Evolutionary conservation across 1,140 invertebrate species (phyloP).

Genomic region (Lucilia cuprina): DNA sequence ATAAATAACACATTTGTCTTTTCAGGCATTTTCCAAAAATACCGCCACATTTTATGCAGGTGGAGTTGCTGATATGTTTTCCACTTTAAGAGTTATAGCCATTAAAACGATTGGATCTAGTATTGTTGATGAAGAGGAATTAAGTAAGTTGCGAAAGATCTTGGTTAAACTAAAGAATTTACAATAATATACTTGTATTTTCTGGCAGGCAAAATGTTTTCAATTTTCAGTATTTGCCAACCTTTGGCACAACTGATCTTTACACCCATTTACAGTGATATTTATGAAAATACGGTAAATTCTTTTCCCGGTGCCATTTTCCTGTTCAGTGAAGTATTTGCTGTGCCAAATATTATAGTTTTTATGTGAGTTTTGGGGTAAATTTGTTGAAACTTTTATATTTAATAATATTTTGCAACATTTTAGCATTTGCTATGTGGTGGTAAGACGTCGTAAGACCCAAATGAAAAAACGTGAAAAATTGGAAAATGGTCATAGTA

Average conservation of each 20-base stretch:
- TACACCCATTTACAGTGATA: slow-evolving; percentile 53
- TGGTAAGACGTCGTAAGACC: background rate
- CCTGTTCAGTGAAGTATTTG: slow-evolving; percentile 55
- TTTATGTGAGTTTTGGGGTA: slow-evolving; percentile 53
- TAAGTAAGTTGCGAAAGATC: slow-evolving; percentile 46
- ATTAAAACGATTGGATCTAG: slow-evolving; percentile 60
- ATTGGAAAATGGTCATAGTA: background rate
- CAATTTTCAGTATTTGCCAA: slow-evolving; percentile 59
- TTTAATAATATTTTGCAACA: background rate
- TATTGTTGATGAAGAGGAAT: slow-evolving; percentile 56
- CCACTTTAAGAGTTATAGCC: slow-evolving; percentile 55
- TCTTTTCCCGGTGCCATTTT: slow-evolving; percentile 58
- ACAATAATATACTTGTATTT: background rate
- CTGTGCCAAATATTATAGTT: slow-evolving; percentile 57
- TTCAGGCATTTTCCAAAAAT: slow-evolving; percentile 50
- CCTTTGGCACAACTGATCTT: slow-evolving; percentile 58
- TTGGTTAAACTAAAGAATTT: background rate
- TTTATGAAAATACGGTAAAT: slow-evolving; percentile 54
- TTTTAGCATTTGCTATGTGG: slow-evolving; percentile 25
- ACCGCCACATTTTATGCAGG: slow-evolving; percentile 54
- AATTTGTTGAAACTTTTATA: background rate
- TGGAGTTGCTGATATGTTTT: slow-evolving; percentile 57
- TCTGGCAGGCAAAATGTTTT: slow-evolving; percentile 62
- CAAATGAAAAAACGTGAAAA: slow-evolving; percentile 7
- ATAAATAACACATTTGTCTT: too few relatives aligned